Evolutionary conservation across 2,113 vertebrate genomes (phyloP), one percentile per base, ranked within the genome.

Genomic region (Heliornis fulica): DNA sequence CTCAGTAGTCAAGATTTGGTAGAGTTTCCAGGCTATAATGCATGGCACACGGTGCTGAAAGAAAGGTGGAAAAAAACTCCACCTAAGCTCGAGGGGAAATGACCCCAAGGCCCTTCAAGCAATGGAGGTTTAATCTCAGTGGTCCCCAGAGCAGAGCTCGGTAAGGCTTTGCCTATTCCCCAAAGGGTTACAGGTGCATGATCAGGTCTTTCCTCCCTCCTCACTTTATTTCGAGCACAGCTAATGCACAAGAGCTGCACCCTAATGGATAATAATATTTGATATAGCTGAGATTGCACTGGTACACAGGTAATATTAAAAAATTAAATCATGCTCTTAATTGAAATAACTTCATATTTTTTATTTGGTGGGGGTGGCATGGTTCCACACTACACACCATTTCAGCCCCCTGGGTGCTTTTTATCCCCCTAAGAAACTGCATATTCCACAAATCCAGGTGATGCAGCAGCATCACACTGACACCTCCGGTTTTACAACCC

Each of bases 11-110:
- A 4, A 72, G 94, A 89, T 89, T 83, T 48, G 63, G 57, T 86
- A 8, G 40, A 22, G 41, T 94, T 96, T 96, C 90, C 96, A 96
- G 91, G 84, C 57, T 83, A 83, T 87, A 88, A 83, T n/a, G 65
- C 91, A 94, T 15, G 5, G 68, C n/a, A 80, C 83, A 71, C 71
- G 59, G 60, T 41, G 91, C 93, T 81, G 74, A 92, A 92, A 97
- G 88, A 87, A 90, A 97, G 85, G 87, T 51, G 89, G 53, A 74
- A 88, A 87, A 95, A 48, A 51, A 46, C 10, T 14, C 1, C n/a
- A n/a, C n/a, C 1, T 45, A 48, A 29, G 50, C 51, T 69, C 69
- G 53, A 48, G 87, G 61, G 63, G 74, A 94, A 95, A 43, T 51
- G 71, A 83, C 89, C 72, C 88, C 61, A 89, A 84, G 31, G n/a